Base-by-base conservation (phyloP, 2,888 invertebrate species). In the Campopleginae sp. region DNA sequence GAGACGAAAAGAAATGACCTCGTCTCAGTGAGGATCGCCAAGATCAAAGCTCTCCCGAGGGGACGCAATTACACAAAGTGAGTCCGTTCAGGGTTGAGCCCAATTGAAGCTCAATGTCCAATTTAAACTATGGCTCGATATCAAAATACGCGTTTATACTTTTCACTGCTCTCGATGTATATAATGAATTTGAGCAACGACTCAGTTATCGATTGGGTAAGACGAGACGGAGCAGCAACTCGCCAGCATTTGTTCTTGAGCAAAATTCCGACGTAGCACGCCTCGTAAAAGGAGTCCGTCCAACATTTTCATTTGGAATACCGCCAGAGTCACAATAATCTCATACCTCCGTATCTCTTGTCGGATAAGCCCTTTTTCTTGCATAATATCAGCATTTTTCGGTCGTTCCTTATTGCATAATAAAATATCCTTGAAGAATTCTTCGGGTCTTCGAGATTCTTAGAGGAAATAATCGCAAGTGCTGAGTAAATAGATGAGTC, bases 161-260 rank as follows among this genome's bases (percentile, higher is more conserved):
- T 75, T 66, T 51, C 10, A 51, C 19, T 51, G 19, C 19, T 77
- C 75, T 82, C 87, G 84, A 87, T 84, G 84, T 91, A 89, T 91
- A 90, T 88, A 91, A 48, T 90, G 90, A 91, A 91, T 91, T 91
- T 89, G 77, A 87, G 87, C 89, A 89, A 91, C 90, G 91, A 90
- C 90, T 90, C 91, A 91, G 92, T 92, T 91, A 92, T 91, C 90
- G 89, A 90, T 82, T 86, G 84, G 88, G 86, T 88, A 88, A 48
- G 71, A 75, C 72, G 33, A 76, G 85, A 85, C 75, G 10, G 79
- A 71, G 63, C 66, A 78, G 44, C 14, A 17, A 54, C 75, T 70
- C 63, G 19, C 27, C 27, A 48, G 31, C 7, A 66, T 54, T 63
- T 61, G 80, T 82, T 65, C 61, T 63, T n/a, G 48, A n/a, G 23